Base-by-base conservation (phyloP, 1,140 invertebrate genomes). In the Apis dorsata region DNA sequence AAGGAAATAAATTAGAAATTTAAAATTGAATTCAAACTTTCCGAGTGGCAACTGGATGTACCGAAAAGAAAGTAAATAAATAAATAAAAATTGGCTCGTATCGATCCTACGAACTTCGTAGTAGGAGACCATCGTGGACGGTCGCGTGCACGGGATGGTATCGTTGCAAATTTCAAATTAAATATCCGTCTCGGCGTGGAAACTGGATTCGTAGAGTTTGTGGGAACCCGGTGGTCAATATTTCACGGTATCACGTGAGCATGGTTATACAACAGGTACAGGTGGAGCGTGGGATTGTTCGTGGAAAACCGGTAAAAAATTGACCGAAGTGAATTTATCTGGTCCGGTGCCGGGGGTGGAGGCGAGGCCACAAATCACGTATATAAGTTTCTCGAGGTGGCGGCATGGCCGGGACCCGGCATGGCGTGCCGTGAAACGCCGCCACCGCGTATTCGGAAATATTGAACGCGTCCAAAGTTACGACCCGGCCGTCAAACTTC, bases 381-480 rank as follows among this genome's bases (percentile, higher is more conserved):
- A 81, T 84, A 84, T 87, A 87, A 88, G 86, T 87, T 88, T 49
- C 74, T 53, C 65, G 62, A 59, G 49, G 66, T 49, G 71, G 21
- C 11, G 65, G 65, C 65, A 44, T 49, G 17, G 51, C 24, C 34
- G 5, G 34, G 34, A 44, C 34, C 5, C 34, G 34, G 68, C 68
- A 44, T 77, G 57, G 17, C 51, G 66, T 62, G 49, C 59, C 70
- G 51, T 63, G 77, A 72, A 83, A 83, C 53, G 70, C 55, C 75
- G 72, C 60, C 60, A 19, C 57, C 62, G 81, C 77, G 69, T 86
- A 85, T 87, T 87, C 78, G 86, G 75, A 87, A 87, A 87, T 88
- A 88, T 88, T 81, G 86, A 85, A 87, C 86, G 78, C 79, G 82
- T 79, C 69, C 65, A 60, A 88, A 87, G 82, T 87, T 88, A 85